These are phyloP conservation scores for Laupala kohalensis DNA, from an alignment of 1,140 invertebrate genomes.

Conservation along the genomic window DNA sequence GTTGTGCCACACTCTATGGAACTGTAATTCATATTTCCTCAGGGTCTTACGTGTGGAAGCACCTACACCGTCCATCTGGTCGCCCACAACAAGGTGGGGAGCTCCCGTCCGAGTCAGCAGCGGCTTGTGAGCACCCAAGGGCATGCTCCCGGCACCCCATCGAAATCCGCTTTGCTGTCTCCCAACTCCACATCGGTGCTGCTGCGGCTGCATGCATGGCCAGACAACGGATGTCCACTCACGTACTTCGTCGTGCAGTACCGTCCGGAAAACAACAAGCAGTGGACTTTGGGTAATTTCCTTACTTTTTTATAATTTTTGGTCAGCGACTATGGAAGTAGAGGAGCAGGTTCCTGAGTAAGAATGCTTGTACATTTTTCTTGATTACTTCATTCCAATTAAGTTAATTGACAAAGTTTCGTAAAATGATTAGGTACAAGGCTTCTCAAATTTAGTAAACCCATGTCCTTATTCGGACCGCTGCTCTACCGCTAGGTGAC, in stretches of 20 bases:
- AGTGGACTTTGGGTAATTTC: conserved; percentile 44
- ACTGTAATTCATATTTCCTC: no score
- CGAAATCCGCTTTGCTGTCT: conserved; percentile 43
- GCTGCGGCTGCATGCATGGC: conserved; percentile 60
- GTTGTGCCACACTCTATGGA: no score
- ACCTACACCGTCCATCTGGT: conserved; percentile 58
- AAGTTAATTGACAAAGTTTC: no score
- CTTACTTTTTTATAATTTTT: conserved; percentile 14
- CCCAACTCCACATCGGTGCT: conserved; percentile 58
- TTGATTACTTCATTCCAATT: no score
- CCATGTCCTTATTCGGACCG: no score
- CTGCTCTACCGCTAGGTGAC: no score
- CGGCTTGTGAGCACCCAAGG: conserved; percentile 57
- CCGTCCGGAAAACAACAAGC: conserved; percentile 38
- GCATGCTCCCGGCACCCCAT: conserved; percentile 51
- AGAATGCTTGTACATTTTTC: no score
- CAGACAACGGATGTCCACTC: conserved; percentile 66
- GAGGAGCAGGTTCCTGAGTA: no score
- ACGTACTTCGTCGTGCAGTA: conserved; percentile 65
- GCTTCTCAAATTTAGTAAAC: no score
- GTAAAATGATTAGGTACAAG: no score
- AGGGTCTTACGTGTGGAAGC: conserved; percentile 55
- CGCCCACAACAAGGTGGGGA: conserved; percentile 58
- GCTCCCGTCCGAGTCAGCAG: conserved; percentile 50
- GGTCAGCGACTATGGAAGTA: no score